Evolutionary conservation across 1,140 invertebrate species (phyloP).

Genomic region (Hypsibius dujardini): DNA sequence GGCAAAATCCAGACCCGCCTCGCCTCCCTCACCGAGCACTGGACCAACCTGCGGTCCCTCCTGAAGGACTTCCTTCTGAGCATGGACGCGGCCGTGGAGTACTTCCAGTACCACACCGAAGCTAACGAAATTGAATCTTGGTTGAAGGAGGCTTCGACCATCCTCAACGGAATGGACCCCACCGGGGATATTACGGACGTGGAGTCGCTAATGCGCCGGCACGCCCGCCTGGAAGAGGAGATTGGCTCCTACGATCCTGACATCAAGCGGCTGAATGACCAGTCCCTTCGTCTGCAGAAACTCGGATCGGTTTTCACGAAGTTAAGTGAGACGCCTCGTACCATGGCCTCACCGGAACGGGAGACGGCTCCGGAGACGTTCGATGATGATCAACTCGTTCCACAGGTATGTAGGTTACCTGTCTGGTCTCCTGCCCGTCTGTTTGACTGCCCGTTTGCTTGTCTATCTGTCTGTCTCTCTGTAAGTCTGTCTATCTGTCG

Average conservation of each 20-base stretch:
- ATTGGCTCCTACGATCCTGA: conserved; percentile 74
- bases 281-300: conserved; percentile 53
- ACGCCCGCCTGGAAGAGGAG: conserved; percentile 71
- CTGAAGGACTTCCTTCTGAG: not conserved
- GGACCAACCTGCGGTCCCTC: conserved; percentile 28
- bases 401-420: not conserved
- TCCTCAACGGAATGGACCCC: not conserved
- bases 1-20: not conserved
- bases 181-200: conserved; percentile 13
- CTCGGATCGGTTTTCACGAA: not conserved
- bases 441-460: too few relatives aligned
- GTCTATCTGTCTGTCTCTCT: too few relatives aligned
- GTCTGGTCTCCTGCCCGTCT: too few relatives aligned
- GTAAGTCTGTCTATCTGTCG: too few relatives aligned
- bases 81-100: conserved; percentile 2
- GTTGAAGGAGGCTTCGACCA: conserved; percentile 57
- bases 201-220: conserved; percentile 46
- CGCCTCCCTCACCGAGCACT: not conserved
- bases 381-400: not conserved
- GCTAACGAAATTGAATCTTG: conserved; percentile 94
- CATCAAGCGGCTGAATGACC: conserved; percentile 61
- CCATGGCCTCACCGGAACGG: not conserved
- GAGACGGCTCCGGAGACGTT: not conserved
- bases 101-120: conserved; percentile 70
- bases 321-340: not conserved